These are phyloP conservation scores for Mormoops blainvillei DNA, from an alignment of 2,113 vertebrate species.

Conservation along the genomic window DNA sequence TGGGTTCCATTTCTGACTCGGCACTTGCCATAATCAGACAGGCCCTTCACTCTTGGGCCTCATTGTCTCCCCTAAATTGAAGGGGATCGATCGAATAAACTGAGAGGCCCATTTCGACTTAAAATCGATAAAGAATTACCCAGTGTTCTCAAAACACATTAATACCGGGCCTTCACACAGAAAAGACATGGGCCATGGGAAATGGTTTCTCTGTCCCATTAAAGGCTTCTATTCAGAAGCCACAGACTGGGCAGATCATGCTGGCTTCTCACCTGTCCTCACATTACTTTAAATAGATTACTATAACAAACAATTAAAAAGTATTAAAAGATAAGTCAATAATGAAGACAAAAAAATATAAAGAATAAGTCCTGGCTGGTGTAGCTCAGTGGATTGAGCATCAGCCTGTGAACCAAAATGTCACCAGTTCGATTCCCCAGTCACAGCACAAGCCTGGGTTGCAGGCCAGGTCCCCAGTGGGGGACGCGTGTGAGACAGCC, in stretches of 20 bases:
- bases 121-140: not conserved
- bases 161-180: not conserved
- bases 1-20: not conserved
- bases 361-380: too few species aligned
- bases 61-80: not conserved
- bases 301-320: not conserved
- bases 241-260: not conserved
- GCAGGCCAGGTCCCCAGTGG: too few species aligned
- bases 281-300: not conserved
- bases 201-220: not conserved
- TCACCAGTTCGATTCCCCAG: too few species aligned
- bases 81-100: not conserved
- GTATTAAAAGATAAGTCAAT: not conserved
- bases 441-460: too few species aligned
- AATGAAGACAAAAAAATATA: not conserved
- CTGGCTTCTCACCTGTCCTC: not conserved
- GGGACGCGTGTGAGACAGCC: too few species aligned
- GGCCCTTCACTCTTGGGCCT: not conserved
- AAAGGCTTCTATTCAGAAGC: not conserved
- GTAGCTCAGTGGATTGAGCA: too few species aligned
- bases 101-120: not conserved
- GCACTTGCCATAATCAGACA: not conserved
- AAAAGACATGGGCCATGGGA: not conserved
- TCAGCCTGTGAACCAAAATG: too few species aligned
- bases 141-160: not conserved